Base-by-base conservation (phyloP, 2,797 vertebrate genomes). In the Pipistrellus nathusii region DNA sequence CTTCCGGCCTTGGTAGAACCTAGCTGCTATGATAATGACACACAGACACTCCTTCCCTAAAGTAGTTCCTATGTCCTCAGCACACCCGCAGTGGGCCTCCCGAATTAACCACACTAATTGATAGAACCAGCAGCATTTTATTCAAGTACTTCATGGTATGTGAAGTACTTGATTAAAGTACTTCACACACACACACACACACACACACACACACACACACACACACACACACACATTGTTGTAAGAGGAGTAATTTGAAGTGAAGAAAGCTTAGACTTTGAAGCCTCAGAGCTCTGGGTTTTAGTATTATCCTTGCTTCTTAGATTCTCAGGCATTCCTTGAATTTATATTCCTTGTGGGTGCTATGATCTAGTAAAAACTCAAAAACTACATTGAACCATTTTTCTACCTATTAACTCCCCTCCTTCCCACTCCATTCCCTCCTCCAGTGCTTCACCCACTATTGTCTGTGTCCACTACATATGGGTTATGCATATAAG, bases 91-190 rank as follows among this genome's bases (percentile, higher is more conserved):
- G 5, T 30, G 53, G 81, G 46, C 41, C 20, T 84, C 64, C 46
- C 55, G 51, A 93, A 75, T 64, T 78, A 90, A 53, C n/a, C 5
- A 66, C 32, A 69, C 32, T 68, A 71, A 93, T 35, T 32, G 46
- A n/a, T 38, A 48, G 27, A 71, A n/a, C 75, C 30, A 55, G 23
- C 27, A 86, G 23, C 41, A 11, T 59, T 62, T 71, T 41, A 62
- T n/a, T 6, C 46, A 53, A 23, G 48, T 38, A 32, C 21, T 32
- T 87, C 71, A 32, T 12, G 21, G 68, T 20, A 66, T 6, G 4
- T n/a, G n/a, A n/a, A n/a, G n/a, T n/a, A n/a, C n/a, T n/a, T n/a
- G n/a, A n/a, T n/a, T n/a, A n/a, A n/a, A n/a, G n/a, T n/a, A n/a
- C n/a, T n/a, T n/a, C n/a, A 51, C 48, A 48, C 51, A 18, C 51